These are phyloP conservation scores for Leptinotarsa juncta DNA, from an alignment of 2,888 invertebrate genomes.

Conservation along the genomic window DNA sequence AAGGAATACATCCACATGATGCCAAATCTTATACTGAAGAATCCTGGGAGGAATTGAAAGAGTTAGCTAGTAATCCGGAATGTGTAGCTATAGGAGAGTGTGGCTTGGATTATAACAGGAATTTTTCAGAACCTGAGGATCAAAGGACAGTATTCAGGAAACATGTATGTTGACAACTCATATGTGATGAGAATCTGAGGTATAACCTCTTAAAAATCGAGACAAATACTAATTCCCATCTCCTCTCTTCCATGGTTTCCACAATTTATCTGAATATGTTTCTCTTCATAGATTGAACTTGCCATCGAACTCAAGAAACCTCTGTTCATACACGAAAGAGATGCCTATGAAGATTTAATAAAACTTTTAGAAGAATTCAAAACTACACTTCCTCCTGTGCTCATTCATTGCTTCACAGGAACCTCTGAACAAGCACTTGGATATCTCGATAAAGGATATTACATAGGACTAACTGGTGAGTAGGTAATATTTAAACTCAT, in stretches of 20 bases:
- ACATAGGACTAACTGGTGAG: constrained; percentile 83
- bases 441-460: constrained; percentile 88
- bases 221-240: no score
- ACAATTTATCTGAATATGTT: not conserved
- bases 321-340: constrained; percentile 90
- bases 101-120: constrained; percentile 93
- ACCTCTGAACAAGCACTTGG: constrained; percentile 83
- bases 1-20: constrained; percentile 93
- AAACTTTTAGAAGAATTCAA: constrained; percentile 74
- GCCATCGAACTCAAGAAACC: constrained; percentile 90
- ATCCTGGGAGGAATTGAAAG: constrained; percentile 82
- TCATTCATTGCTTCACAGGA: constrained; percentile 93
- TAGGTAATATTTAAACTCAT: not conserved
- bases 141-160: constrained; percentile 89
- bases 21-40: constrained; percentile 86
- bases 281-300: constrained; percentile 75
- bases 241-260: no score
- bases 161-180: constrained; percentile 70
- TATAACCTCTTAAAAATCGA: not conserved
- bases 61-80: constrained; percentile 83
- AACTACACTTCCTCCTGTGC: constrained; percentile 77
- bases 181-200: not conserved
- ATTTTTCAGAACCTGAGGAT: constrained; percentile 90
- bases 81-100: constrained; percentile 96
- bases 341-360: constrained; percentile 88